Base-by-base conservation (phyloP, 2,888 invertebrate genomes). In the Mallateleia sp. region DNA sequence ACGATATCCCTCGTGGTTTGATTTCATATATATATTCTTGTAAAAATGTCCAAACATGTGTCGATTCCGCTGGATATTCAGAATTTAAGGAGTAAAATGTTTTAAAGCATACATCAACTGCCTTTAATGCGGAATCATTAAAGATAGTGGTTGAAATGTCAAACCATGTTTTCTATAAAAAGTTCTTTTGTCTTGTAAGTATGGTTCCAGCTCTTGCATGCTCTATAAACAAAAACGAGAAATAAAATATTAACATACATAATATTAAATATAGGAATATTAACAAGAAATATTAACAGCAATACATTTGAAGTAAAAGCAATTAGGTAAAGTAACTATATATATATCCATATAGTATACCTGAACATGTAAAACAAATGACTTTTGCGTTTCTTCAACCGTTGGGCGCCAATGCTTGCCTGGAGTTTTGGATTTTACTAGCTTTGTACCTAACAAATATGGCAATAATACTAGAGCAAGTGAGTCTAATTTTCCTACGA, bases 21-120 rank as follows among this genome's bases (percentile, higher is more conserved):
- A 79, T 69, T 25, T 50, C 79, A 22, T 79, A 79, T 2, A 85
- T n/a, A 32, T 78, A 58, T 56, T 58, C 75, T 45, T 88, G 77
- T 4, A 88, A 20, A 52, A 80, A 88, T 3, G 34, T 38, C 88
- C 88, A 88, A 0, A 85, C 50, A 14, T 66, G 54, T 20, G 34
- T 9, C 7, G 72, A 80, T 47, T 88, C 74, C 11, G 25, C 45
- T 6, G 84, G 80, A 67, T 88, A 88, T 8, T 77, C 38, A 2
- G 69, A 45, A 60, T 85, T 34, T 24, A 88, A 25, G 6, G 66
- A 58, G 18, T 69, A 78, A 28, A 85, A 77, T 11, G 66, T 34
- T 50, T 88, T 88, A 42, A 88, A 85, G 18, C 88, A 88, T 0
- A 50, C n/a, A 28, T 79, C 79, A 4, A 79, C 20, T 25, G 71